Evolutionary conservation across 2,113 vertebrate genomes (phyloP), one percentile per base, ranked within the genome.

Genomic region (Zosterops lateralis): DNA sequence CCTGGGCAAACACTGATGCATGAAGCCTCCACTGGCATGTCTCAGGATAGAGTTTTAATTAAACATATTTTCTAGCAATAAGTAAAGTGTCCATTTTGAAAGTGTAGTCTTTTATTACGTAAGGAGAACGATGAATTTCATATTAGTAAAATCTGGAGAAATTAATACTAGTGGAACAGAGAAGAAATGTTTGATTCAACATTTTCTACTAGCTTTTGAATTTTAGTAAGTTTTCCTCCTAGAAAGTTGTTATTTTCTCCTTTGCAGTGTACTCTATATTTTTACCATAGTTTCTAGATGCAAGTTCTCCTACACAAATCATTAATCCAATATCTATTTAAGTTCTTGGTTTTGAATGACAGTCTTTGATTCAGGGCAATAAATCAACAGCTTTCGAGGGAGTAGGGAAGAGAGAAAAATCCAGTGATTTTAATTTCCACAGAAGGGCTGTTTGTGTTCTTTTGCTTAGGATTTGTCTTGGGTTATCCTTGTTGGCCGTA

Each of bases 1-100:
- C 84, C 89, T 91, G 58, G 42, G 67, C 87, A 93, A 96, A 95
- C 74, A 94, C 26, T 82, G 70, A 20, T 83, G 62, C 64, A 62
- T 74, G 82, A 89, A 93, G 62, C 32, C 28, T 91, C 34, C 57
- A 32, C 28, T 83, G 87, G 87, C 36, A 19, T 67, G 68, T 85
- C 67, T 89, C 87, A 87, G 62, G 47, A 20, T 0, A 47, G 56
- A 91, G 17, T 36, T 82, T 71, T 85, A 90, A 85, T 67, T 85
- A 76, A 95, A 87, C 28, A n/a, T 22, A 53, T 87, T 89, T 94
- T 94, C 81, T 82, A 93, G 87, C 71, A 93, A 38, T 53, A 92
- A 77, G 47, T 32, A 74, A 75, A 66, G 77, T 73, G 58, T 6
- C 51, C 25, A 16, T 92, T 95, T 91, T 64, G 58, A 88, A 83